Conservation (phyloP, 2,888 invertebrate genomes). For the Hedya salicella region DNA sequence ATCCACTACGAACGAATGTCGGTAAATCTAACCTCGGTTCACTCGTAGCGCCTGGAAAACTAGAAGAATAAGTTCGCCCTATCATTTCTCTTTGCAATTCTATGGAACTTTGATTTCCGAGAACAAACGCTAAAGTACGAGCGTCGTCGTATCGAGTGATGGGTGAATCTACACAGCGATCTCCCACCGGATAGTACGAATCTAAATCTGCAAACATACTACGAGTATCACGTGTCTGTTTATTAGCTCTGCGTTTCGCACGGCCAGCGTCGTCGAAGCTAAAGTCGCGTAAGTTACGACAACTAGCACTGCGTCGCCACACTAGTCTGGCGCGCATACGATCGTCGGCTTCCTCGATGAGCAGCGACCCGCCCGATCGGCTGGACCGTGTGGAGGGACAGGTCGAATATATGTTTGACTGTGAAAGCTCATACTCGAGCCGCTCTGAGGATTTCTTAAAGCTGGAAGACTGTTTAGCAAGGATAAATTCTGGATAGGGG, state of each 20-base stretch:
- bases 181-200: slow-evolving; percentile 70
- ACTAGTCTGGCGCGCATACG: slow-evolving; percentile 72
- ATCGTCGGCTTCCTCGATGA: slow-evolving; percentile 58
- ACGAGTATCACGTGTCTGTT: slow-evolving; percentile 66
- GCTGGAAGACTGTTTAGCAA: slow-evolving; percentile 76
- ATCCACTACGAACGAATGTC: slow-evolving; percentile 87
- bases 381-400: slow-evolving; percentile 73
- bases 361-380: slow-evolving; percentile 70
- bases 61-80: slow-evolving; percentile 92
- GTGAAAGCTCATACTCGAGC: slow-evolving; percentile 85
- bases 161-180: slow-evolving; percentile 87
- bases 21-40: slow-evolving; percentile 88
- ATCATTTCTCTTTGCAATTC: slow-evolving; percentile 88
- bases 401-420: slow-evolving; percentile 84
- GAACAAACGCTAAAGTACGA: slow-evolving; percentile 72
- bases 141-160: slow-evolving; percentile 90
- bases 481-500: slow-evolving; percentile 78
- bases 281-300: slow-evolving; percentile 92
- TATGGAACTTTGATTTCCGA: slow-evolving; percentile 82
- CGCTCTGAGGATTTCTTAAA: slow-evolving; percentile 78
- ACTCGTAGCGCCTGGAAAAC: slow-evolving; percentile 92
- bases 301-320: slow-evolving; percentile 93
- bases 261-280: slow-evolving; percentile 89
- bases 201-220: slow-evolving; percentile 69
- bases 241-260: slow-evolving; percentile 84